Conservation (phyloP, 2,113 vertebrate species). For the Caracal caracal region DNA sequence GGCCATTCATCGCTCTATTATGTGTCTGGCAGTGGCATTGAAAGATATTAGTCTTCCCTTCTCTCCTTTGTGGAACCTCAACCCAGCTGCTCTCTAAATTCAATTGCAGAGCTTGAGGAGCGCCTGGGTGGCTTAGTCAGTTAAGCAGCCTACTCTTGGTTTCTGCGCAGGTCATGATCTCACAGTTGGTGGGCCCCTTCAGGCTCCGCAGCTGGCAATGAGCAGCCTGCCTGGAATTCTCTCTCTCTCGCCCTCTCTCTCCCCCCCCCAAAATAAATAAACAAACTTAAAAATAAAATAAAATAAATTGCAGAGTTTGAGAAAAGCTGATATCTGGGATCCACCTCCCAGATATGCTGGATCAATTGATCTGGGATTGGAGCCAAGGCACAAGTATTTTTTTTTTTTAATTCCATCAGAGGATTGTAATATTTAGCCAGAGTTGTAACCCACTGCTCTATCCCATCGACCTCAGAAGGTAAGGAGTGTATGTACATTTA, state of each 20-base stretch:
- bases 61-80: neutral
- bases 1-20: neutral
- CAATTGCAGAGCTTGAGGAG: neutral
- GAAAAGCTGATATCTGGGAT: neutral
- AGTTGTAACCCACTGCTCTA: neutral
- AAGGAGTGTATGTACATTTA: neutral
- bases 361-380: neutral
- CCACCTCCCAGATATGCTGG: neutral
- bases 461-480: neutral
- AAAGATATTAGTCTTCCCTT: neutral
- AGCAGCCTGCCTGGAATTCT: too few species aligned
- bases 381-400: neutral
- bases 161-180: too few species aligned
- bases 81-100: neutral
- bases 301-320: neutral
- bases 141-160: too few species aligned
- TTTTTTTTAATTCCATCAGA: neutral
- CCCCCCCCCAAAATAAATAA: too few species aligned
- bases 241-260: too few species aligned
- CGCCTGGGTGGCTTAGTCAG: too few species aligned
- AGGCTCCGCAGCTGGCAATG: too few species aligned
- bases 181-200: too few species aligned
- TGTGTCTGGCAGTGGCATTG: neutral
- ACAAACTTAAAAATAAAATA: neutral
- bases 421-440: neutral